Conservation (phyloP, 2,113 vertebrate species). For the Oreochromis niloticus region DNA sequence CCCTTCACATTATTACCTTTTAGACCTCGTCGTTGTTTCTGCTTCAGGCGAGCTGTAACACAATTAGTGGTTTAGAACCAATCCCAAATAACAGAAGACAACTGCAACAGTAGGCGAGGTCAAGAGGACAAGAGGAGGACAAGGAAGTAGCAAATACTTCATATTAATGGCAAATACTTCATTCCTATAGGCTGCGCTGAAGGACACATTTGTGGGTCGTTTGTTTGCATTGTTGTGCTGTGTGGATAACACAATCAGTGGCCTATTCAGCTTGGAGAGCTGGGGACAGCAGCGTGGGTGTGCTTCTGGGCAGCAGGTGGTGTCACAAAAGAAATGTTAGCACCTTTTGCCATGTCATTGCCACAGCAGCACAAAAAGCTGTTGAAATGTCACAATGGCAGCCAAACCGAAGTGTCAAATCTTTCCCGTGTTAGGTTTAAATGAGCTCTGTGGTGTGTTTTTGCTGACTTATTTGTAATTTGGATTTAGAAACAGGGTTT, state of each 20-base stretch:
- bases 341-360: background rate
- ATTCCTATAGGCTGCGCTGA: background rate
- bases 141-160: background rate
- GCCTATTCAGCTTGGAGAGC: background rate
- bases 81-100: background rate
- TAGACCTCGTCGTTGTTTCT: background rate
- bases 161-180: background rate
- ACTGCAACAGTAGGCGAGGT: background rate
- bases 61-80: background rate
- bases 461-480: background rate
- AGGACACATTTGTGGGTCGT: constrained; percentile 5
- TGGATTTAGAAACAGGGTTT: background rate
- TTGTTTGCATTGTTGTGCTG: background rate
- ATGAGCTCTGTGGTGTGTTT: background rate
- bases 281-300: background rate
- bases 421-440: background rate
- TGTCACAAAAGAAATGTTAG: background rate
- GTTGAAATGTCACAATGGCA: background rate
- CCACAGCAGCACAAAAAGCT: background rate
- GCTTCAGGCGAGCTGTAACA: background rate
- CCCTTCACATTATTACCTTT: background rate
- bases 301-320: background rate
- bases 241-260: background rate
- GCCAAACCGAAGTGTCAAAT: background rate
- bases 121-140: background rate